A percentile compares a stretch with the other conserved stretches of the same genome.
These are phyloP conservation scores for Alloscopus bannaensis DNA, from an alignment of 2,888 invertebrate species.

Conservation along the genomic window DNA sequence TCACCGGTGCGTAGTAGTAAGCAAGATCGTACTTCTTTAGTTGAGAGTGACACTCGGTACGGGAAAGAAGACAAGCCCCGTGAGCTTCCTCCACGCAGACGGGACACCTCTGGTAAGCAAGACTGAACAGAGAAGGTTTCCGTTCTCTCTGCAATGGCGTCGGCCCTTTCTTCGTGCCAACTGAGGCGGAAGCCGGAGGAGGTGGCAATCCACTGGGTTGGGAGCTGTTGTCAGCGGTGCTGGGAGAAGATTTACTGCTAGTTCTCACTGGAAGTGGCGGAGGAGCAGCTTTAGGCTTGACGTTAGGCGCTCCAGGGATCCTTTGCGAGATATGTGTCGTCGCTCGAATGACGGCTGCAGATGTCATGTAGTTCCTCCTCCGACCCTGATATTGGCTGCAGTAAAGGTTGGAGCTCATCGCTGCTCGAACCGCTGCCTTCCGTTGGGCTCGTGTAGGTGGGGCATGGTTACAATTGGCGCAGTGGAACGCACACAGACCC, in stretches of 20 bases:
- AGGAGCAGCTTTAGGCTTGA: neutral
- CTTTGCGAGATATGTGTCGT: neutral
- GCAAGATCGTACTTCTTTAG: too few species aligned
- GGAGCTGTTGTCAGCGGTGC: neutral
- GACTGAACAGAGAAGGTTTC: too few species aligned
- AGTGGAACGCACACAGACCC: constrained; percentile 10
- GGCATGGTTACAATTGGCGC: constrained; percentile 8
- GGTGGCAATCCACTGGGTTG: neutral
- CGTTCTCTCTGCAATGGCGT: too few species aligned
- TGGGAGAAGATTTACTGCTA: too few species aligned
- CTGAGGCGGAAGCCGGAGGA: neutral
- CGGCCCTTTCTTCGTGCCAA: too few species aligned
- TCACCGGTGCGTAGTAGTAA: too few species aligned
- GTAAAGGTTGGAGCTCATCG: neutral
- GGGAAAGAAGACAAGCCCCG: too few species aligned
- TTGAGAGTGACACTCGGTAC: too few species aligned
- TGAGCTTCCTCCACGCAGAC: too few species aligned
- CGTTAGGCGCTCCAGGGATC: too few species aligned
- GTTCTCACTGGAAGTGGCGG: neutral
- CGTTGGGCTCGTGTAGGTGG: constrained; percentile 32
- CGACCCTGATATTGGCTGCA: neutral
- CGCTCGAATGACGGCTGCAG: neutral
- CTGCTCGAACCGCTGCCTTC: constrained; percentile 29
- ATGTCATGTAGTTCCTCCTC: neutral
- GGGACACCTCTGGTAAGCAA: too few species aligned